A percentile compares a stretch with the other conserved stretches of the same genome.
phyloP scores from a whole-genome alignment of 2,113 vertebrate species.

The Cavia aperea region DNA sequence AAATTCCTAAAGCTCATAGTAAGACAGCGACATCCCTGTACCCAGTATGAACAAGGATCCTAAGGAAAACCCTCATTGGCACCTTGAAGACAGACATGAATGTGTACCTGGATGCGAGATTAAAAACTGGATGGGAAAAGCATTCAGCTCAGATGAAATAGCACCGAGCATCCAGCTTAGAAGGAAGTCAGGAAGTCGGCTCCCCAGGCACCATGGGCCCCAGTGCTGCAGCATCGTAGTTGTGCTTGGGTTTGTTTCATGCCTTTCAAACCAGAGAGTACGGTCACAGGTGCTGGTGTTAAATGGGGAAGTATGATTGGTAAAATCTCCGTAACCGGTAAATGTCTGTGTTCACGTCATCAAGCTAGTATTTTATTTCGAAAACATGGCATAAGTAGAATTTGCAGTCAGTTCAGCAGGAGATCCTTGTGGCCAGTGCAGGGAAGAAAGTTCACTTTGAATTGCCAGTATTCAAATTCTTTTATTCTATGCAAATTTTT shows the following conservation, averaged over 20 bases:
- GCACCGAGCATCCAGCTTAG: background rate
- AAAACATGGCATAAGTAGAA: background rate
- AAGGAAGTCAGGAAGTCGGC: background rate
- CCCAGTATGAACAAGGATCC: background rate
- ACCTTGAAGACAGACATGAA: background rate
- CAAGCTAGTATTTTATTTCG: constrained; percentile 12
- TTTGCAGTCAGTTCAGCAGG: background rate
- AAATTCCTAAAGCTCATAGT: background rate
- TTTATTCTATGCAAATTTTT: background rate
- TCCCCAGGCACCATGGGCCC: background rate
- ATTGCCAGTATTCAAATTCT: background rate
- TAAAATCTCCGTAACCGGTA: background rate
- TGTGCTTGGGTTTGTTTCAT: background rate
- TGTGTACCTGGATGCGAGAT: background rate
- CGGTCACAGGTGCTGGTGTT: background rate
- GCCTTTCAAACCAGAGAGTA: background rate
- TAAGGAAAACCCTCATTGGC: background rate
- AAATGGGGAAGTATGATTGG: background rate
- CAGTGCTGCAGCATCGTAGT: background rate
- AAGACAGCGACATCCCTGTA: background rate
- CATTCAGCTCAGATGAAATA: background rate
- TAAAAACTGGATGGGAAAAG: background rate
- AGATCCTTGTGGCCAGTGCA: background rate
- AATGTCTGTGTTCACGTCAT: background rate
- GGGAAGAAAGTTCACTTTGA: background rate